Evolutionary conservation across 2,797 vertebrate genomes (phyloP).

Genomic region (Cynodonichthys magdalenae): DNA sequence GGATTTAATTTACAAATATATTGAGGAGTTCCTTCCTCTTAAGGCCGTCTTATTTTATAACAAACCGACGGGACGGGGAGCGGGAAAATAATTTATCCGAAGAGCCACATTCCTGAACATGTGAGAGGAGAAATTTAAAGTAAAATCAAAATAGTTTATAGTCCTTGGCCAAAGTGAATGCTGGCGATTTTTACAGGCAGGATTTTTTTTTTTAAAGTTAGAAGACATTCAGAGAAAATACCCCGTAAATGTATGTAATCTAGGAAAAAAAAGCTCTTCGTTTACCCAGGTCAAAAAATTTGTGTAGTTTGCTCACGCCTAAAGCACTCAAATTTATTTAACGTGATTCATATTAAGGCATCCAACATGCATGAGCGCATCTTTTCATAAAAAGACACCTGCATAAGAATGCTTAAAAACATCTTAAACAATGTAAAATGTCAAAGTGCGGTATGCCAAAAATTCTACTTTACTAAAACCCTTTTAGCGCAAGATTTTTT

Average conservation of each 20-base stretch:
- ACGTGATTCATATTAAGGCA: constrained; percentile 75
- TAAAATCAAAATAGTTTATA: constrained; percentile 28
- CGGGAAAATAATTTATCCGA: constrained; percentile 7
- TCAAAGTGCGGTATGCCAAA: constrained; percentile 85
- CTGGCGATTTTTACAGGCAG: constrained; percentile 37
- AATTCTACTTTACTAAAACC: constrained; percentile 70
- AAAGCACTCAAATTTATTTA: constrained; percentile 60
- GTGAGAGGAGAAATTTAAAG: constrained; percentile 43
- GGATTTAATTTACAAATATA: constrained; percentile 40
- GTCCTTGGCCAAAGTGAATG: constrained; percentile 54
- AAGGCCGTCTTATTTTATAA: constrained; percentile 54
- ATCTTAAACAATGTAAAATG: constrained; percentile 80
- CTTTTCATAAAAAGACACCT: constrained; percentile 75
- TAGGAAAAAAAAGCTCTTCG: constrained; percentile 68
- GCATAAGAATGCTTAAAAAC: constrained; percentile 80
- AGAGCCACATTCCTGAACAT: constrained; percentile 62
- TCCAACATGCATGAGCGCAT: constrained; percentile 74
- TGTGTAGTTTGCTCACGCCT: constrained; percentile 69
- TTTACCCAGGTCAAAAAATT: constrained; percentile 47
- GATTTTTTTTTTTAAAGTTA: constrained; percentile 29
- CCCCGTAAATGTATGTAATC: constrained; percentile 33
- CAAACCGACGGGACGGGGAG: constrained; percentile 3
- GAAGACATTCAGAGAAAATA: constrained; percentile 32
- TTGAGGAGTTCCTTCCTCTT: constrained; percentile 48
- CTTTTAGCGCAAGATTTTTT: constrained; percentile 64